Base-by-base conservation (phyloP, 2,113 vertebrate genomes). In the Syngnathus typhle region DNA sequence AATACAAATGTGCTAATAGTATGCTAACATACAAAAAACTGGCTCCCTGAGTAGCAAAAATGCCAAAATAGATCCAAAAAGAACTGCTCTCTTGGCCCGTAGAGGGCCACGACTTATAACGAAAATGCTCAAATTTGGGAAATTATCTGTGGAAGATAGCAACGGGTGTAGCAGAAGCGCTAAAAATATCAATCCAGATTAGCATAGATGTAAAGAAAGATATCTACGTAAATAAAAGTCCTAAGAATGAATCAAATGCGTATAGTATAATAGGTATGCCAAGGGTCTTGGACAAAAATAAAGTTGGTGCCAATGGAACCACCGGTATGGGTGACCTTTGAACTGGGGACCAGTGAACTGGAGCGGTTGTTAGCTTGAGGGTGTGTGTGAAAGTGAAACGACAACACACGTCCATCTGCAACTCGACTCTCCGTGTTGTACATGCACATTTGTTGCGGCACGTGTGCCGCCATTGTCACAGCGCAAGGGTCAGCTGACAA, bases 261-360 rank as follows among this genome's bases (percentile, higher is more conserved):
- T 6, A 62, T 9, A 23, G 23, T 23, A 23, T 23, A 23, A 62
- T 43, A 21, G 39, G 21, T 23, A 52, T 36, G 47, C 49, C 21
- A 36, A 51, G 10, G 44, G 11, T 21, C 18, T 38, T 38, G 2
- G 54, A 51, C 7, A 46, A n/a, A 65, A 65, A 52, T 54, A 52
- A n/a, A 65, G 15, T 21, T 13, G 5, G 32, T 37, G n/a, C 38
- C 61, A 5, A 12, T 46, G 59, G 39, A 51, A 15, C 68, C 81
- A 58, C 78, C 79, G 72, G 84, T 88, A 87, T 85, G 87, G 86
- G 79, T 65, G 65, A 82, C 84, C 82, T 86, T 60, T 87, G 85
- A 87, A 85, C 87, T 47, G 18, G 0, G 21, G 13, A 58, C 36
- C 36, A 70, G 68, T 60, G 71, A 67, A 58, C 70, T 73, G 32